Conservation (phyloP, 2,113 vertebrate genomes). For the Antigone vipio region DNA sequence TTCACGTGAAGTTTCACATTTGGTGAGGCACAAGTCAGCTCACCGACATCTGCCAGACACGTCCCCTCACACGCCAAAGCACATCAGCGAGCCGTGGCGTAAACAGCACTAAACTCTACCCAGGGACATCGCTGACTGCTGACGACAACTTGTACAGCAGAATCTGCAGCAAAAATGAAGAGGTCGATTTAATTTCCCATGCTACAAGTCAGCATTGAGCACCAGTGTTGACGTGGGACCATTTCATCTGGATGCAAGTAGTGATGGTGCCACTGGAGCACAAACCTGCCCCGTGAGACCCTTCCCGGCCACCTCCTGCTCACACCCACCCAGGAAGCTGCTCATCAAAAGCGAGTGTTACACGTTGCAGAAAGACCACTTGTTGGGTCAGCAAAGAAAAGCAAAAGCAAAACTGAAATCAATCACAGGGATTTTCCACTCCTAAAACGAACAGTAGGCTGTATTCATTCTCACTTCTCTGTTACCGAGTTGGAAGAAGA, state of each 20-base stretch:
- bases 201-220: neutral
- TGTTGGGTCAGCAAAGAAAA: neutral
- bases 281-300: neutral
- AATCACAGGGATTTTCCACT: neutral
- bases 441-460: neutral
- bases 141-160: slow-evolving; percentile 29
- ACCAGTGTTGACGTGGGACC: neutral
- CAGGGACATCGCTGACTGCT: neutral
- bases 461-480: neutral
- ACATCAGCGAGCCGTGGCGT: neutral
- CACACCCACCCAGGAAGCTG: neutral
- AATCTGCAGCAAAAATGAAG: neutral
- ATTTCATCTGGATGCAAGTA: rapidly evolving
- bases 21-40: neutral
- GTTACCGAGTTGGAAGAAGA: neutral
- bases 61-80: neutral
- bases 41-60: neutral
- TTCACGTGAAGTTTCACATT: neutral
- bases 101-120: slow-evolving; percentile 43
- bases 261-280: neutral
- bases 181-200: neutral
- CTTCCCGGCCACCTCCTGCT: rapidly evolving
- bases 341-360: neutral
- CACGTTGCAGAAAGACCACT: rapidly evolving
- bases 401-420: neutral